Evolutionary conservation across 2,888 invertebrate genomes (phyloP).

Genomic region (Flexamia atlantica): DNA sequence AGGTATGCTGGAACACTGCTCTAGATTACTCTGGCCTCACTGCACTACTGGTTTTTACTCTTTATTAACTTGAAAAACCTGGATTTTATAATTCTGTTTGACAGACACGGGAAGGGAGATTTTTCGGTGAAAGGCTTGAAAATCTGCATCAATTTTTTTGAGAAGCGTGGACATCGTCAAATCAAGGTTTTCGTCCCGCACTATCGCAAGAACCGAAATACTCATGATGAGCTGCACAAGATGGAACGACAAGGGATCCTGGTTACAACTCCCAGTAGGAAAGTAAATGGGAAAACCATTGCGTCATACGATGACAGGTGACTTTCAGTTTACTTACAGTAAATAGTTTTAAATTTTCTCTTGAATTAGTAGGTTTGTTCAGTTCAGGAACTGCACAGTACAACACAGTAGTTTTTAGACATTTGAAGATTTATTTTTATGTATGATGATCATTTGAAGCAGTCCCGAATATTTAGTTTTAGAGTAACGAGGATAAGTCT

Average conservation of each 20-base stretch:
- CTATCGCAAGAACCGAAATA: slow-evolving; percentile 72
- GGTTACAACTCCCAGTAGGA: slow-evolving; percentile 86
- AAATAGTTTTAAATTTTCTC: no score
- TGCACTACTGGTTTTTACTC: no score
- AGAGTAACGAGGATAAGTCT: no score
- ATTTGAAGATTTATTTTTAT: no score
- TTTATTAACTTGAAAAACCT: neutral
- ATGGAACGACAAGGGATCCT: slow-evolving; percentile 80
- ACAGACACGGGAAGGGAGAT: slow-evolving; percentile 63
- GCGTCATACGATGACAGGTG: slow-evolving; percentile 88
- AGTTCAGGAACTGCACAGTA: no score
- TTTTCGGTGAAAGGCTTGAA: slow-evolving; percentile 89
- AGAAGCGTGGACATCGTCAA: slow-evolving; percentile 81
- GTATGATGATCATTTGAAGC: no score
- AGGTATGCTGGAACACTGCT: no score
- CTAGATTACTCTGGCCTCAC: no score
- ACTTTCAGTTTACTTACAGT: slow-evolving; percentile 59
- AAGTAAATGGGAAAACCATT: slow-evolving; percentile 79
- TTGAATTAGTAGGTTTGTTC: no score
- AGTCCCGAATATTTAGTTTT: no score
- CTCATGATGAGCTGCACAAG: slow-evolving; percentile 77
- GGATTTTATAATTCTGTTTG: neutral
- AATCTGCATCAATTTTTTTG: slow-evolving; percentile 87
- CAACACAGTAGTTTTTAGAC: no score
- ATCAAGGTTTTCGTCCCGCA: slow-evolving; percentile 86